Conservation (phyloP, 2,888 invertebrate species). For the Seira musarum region DNA sequence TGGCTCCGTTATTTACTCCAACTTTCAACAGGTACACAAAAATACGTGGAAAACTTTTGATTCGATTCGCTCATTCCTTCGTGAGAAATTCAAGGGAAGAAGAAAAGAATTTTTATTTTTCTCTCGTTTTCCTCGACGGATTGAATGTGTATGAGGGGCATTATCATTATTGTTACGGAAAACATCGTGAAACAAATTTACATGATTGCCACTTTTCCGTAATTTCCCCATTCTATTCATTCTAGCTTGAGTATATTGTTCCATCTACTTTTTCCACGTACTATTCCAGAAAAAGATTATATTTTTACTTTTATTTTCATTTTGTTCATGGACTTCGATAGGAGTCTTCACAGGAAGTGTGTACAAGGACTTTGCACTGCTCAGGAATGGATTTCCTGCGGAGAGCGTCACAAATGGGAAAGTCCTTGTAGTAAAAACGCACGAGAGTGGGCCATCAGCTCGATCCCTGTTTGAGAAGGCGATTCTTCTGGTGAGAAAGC, state of each 20-base stretch:
- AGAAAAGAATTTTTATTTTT: conserved; percentile 1
- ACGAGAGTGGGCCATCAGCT: conserved; percentile 80
- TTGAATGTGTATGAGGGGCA: not conserved
- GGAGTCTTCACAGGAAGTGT: conserved; percentile 85
- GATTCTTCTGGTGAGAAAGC: conserved; percentile 81
- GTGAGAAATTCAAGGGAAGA: not conserved
- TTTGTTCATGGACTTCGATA: conserved; percentile 71
- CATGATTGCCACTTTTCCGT: conserved; percentile 16
- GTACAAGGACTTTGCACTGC: conserved; percentile 85
- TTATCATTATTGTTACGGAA: not conserved
- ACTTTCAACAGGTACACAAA: conserved; percentile 80
- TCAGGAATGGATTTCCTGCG: conserved; percentile 85
- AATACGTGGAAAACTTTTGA: not conserved
- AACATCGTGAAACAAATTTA: conserved; percentile 7
- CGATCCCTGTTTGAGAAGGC: conserved; percentile 79
- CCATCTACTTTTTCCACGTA: no score
- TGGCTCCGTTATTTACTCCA: conserved; percentile 86
- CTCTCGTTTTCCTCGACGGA: not conserved
- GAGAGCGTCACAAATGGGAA: conserved; percentile 84
- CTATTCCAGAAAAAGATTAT: not conserved
- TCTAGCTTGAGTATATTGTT: no score
- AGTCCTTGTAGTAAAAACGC: conserved; percentile 85
- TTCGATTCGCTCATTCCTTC: not conserved
- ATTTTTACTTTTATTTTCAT: not conserved
- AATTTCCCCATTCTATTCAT: not conserved